A percentile compares a stretch with the other conserved stretches of the same genome.
Conservation (phyloP, 2,797 vertebrate genomes). For the Tadarida brasiliensis region DNA sequence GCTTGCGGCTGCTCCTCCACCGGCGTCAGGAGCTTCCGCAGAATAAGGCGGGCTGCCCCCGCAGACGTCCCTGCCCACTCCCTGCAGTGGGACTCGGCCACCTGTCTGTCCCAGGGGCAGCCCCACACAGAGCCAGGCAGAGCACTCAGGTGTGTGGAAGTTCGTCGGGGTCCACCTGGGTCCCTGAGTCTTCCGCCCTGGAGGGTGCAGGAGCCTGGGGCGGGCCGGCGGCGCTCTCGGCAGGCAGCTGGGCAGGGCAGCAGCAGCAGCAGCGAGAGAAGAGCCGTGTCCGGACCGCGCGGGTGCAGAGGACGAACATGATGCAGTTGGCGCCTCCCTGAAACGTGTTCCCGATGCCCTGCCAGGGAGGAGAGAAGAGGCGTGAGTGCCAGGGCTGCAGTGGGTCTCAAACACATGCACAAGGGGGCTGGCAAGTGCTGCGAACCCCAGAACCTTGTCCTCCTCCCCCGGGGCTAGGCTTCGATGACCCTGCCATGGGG, state of each 20-base stretch:
- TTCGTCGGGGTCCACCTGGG: not conserved
- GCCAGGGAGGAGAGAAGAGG: slow-evolving; percentile 34
- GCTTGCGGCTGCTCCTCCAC: accelerated
- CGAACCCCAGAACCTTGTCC: accelerated
- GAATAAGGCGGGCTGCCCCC: accelerated
- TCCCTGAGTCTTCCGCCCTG: not conserved
- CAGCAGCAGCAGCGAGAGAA: slow-evolving; percentile 86
- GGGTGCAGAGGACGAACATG: slow-evolving; percentile 95
- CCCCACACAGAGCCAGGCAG: not conserved
- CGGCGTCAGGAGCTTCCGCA: not conserved
- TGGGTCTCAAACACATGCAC: accelerated
- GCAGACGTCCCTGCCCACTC: not conserved
- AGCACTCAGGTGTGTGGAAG: slow-evolving; percentile 82
- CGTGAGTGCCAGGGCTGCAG: accelerated
- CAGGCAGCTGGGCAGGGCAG: accelerated
- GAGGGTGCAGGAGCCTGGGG: not conserved
- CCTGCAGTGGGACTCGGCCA: not conserved
- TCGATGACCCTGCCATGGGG: accelerated
- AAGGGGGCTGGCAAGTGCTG: not conserved
- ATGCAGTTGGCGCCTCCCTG: slow-evolving; percentile 98
- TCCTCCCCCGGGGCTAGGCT: accelerated
- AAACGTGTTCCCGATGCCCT: slow-evolving; percentile 97
- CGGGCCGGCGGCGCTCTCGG: accelerated
- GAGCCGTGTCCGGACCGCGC: slow-evolving; percentile 90
- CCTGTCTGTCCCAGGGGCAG: not conserved